phyloP scores from a whole-genome alignment of 2,888 invertebrate species.

The Agrochola macilenta region DNA sequence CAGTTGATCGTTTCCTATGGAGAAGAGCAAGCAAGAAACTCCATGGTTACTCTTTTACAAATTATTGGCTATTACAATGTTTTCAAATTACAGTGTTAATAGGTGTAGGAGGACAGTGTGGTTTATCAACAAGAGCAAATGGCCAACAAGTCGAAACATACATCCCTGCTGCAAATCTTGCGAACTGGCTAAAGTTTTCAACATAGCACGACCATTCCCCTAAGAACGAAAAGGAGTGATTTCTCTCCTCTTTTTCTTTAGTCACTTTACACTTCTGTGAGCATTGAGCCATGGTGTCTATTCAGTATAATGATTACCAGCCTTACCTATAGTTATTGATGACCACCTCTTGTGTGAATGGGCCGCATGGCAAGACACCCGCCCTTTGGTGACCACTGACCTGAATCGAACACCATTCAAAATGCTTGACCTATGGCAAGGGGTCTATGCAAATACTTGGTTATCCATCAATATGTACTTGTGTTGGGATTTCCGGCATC shows the following conservation, averaged over 20 bases:
- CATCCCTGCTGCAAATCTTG: too few relatives aligned
- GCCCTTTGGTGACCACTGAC: conserved; percentile 18
- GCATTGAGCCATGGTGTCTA: background rate
- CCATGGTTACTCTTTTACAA: too few relatives aligned
- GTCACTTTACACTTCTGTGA: background rate
- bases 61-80: too few relatives aligned
- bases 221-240: background rate
- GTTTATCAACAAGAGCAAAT: too few relatives aligned
- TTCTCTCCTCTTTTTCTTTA: background rate
- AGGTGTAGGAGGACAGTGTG: too few relatives aligned
- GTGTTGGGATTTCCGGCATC: background rate
- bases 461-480: background rate
- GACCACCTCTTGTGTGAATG: conserved; percentile 1
- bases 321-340: background rate
- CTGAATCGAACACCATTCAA: conserved; percentile 6
- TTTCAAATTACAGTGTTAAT: too few relatives aligned
- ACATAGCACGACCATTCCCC: background rate
- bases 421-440: background rate
- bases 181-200: background rate
- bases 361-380: background rate
- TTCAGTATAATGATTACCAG: conserved; percentile 8
- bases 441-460: background rate
- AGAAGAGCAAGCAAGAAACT: too few relatives aligned
- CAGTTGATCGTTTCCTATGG: too few relatives aligned
- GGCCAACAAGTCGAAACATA: too few relatives aligned